These are phyloP conservation scores for Monopis laevigella DNA, from an alignment of 2,888 invertebrate genomes.

Conservation along the genomic window DNA sequence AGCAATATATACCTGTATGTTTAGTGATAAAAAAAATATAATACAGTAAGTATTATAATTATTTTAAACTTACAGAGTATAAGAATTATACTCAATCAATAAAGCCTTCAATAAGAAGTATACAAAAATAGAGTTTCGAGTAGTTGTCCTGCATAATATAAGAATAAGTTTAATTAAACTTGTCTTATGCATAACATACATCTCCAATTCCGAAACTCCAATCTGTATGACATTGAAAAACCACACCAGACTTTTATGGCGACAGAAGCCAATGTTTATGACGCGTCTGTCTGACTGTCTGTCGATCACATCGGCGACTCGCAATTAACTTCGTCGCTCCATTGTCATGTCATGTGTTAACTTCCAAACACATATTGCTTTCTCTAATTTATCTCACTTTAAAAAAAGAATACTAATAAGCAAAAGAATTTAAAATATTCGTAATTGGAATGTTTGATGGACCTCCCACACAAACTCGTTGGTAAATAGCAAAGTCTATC, in stretches of 20 bases:
- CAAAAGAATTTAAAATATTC: not conserved
- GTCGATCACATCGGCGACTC: constrained; percentile 39
- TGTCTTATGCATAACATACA: not conserved
- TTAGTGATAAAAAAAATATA: too few relatives aligned
- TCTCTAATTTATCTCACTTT: too few relatives aligned
- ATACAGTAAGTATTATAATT: too few relatives aligned
- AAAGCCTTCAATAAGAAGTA: too few relatives aligned
- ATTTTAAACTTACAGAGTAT: too few relatives aligned
- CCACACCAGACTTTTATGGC: constrained; percentile 57
- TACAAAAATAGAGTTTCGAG: too few relatives aligned
- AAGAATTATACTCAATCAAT: too few relatives aligned
- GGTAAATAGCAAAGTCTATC: too few relatives aligned
- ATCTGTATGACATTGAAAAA: constrained; percentile 45
- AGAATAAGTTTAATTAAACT: constrained; percentile 5
- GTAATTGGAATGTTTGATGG: constrained; percentile 2
- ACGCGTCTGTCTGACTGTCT: constrained; percentile 34
- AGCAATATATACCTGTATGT: too few relatives aligned
- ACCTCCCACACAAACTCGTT: constrained; percentile 26
- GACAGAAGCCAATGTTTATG: constrained; percentile 49
- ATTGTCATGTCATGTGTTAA: constrained; percentile 12
- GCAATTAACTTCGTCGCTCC: constrained; percentile 36
- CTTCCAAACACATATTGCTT: too few relatives aligned
- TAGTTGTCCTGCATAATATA: too few relatives aligned
- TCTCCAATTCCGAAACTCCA: constrained; percentile 3
- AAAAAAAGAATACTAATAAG: too few relatives aligned